Evolutionary conservation across 2,888 invertebrate species (phyloP).

Genomic region (Amphipyra berbera): DNA sequence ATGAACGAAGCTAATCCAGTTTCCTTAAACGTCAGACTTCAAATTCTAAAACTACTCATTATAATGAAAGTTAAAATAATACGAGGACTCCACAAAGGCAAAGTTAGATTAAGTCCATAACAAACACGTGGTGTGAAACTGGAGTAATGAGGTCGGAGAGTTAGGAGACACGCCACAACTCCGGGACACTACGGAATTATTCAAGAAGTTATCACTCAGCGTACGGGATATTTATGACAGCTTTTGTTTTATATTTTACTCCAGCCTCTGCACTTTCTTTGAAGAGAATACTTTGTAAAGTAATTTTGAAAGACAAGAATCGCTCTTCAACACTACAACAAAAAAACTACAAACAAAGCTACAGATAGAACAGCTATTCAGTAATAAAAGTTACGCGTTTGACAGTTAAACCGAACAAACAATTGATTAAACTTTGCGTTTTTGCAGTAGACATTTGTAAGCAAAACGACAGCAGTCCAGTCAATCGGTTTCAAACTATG

Average conservation of each 20-base stretch:
- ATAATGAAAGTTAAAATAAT: slow-evolving; percentile 58
- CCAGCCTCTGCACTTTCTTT: slow-evolving; percentile 10
- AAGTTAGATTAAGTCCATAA: slow-evolving; percentile 68
- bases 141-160: slow-evolving; percentile 63
- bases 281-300: slow-evolving; percentile 19
- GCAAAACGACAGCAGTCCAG: slow-evolving; percentile 11
- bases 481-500: slow-evolving; percentile 27
- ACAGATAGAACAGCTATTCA: slow-evolving; percentile 1
- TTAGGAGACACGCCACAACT: slow-evolving; percentile 48
- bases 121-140: slow-evolving; percentile 60
- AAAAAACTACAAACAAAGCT: not conserved
- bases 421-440: slow-evolving; percentile 18
- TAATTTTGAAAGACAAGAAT: slow-evolving; percentile 17
- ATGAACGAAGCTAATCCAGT: slow-evolving; percentile 34
- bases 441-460: slow-evolving; percentile 28
- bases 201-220: slow-evolving; percentile 56
- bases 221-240: slow-evolving; percentile 51
- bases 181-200: slow-evolving; percentile 56
- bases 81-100: slow-evolving; percentile 56
- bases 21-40: slow-evolving; percentile 26
- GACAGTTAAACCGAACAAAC: slow-evolving; percentile 1
- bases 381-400: slow-evolving; percentile 7
- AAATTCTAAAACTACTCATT: slow-evolving; percentile 52
- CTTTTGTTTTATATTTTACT: slow-evolving; percentile 36
- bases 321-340: not conserved